phyloP scores from a whole-genome alignment of 1,140 invertebrate species.

The Lepidotrigona ventralis region DNA sequence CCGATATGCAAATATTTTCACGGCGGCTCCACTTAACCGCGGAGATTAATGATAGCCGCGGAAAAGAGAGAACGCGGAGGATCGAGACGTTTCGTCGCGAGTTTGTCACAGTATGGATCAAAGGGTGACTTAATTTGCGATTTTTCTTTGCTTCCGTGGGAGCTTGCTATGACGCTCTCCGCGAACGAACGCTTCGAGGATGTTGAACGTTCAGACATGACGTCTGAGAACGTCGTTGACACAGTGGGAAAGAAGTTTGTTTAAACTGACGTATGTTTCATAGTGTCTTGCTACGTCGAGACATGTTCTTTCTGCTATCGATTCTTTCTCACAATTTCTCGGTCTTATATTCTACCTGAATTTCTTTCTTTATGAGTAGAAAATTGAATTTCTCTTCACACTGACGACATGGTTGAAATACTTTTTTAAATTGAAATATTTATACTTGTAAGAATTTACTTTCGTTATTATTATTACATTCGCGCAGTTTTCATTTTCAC shows the following conservation, averaged over 20 bases:
- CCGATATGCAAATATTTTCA: conserved; percentile 75
- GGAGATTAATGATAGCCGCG: conserved; percentile 71
- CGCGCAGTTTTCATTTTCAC: no score
- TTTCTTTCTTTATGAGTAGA: no score
- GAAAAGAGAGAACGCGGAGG: conserved; percentile 32
- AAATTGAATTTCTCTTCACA: no score
- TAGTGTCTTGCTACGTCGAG: neutral
- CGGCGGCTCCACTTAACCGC: conserved; percentile 58
- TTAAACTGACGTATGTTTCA: neutral
- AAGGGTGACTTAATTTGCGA: conserved; percentile 70
- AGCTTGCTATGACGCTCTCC: neutral
- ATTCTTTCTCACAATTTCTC: neutral
- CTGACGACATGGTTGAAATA: no score
- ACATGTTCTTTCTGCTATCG: neutral
- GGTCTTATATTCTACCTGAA: no score
- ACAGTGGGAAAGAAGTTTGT: neutral
- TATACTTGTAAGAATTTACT: no score
- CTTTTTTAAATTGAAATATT: no score
- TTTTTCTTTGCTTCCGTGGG: conserved; percentile 68
- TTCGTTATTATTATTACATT: no score
- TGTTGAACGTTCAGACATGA: neutral
- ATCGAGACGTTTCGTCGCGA: conserved; percentile 34
- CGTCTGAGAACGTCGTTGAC: neutral
- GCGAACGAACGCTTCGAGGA: neutral
- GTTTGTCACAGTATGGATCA: conserved; percentile 40